Conservation (phyloP, 2,113 vertebrate species). For the Oostethus manadensis region DNA sequence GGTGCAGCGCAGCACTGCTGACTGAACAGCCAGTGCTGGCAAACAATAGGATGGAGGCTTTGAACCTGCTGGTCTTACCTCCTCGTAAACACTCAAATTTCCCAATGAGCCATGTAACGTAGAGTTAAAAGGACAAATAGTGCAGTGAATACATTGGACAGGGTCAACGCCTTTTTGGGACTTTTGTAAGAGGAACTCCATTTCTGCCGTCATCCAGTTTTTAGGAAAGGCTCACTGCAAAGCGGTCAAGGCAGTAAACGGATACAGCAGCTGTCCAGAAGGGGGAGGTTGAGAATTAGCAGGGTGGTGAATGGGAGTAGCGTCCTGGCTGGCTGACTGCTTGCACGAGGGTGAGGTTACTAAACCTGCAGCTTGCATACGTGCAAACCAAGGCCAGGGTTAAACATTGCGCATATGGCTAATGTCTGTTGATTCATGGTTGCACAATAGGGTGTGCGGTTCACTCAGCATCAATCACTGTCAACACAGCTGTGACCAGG, state of each 20-base stretch:
- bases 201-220: slow-evolving; percentile 31
- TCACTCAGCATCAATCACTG: background rate
- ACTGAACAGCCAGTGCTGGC: slow-evolving; percentile 9
- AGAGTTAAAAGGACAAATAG: slow-evolving; percentile 22
- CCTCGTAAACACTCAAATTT: slow-evolving; percentile 36
- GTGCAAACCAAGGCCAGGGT: slow-evolving; percentile 40
- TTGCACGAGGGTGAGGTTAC: slow-evolving; percentile 54
- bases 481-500: slow-evolving; percentile 4
- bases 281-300: slow-evolving; percentile 22
- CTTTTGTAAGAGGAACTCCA: slow-evolving; percentile 5
- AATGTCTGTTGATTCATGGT: slow-evolving; percentile 39
- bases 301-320: slow-evolving; percentile 26
- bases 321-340: slow-evolving; percentile 18
- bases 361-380: slow-evolving; percentile 16
- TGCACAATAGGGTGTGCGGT: slow-evolving; percentile 38
- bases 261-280: slow-evolving; percentile 51
- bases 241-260: slow-evolving; percentile 27
- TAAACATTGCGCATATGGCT: slow-evolving; percentile 24
- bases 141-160: slow-evolving; percentile 25
- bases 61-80: slow-evolving; percentile 10
- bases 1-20: slow-evolving; percentile 14
- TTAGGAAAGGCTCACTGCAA: slow-evolving; percentile 24
- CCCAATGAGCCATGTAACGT: slow-evolving; percentile 19
- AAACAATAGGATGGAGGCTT: slow-evolving; percentile 8
- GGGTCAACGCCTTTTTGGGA: slow-evolving; percentile 19